Conservation (phyloP, 2,888 invertebrate species). For the Napeogenes inachia region DNA sequence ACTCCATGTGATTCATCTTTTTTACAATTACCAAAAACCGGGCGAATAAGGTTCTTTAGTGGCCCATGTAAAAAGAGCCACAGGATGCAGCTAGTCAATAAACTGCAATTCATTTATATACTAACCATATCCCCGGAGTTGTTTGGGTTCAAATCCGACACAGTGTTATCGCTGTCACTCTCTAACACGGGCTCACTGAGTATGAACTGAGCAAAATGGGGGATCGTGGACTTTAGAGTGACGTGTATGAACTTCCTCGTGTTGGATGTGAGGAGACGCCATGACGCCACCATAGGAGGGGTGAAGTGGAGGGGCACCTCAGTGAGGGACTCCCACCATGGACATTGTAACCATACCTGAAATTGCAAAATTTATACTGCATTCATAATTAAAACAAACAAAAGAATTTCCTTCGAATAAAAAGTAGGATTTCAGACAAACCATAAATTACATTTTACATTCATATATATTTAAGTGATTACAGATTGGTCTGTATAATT, state of each 20-base stretch:
- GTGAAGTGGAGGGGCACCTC: constrained; percentile 87
- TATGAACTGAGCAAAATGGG: constrained; percentile 68
- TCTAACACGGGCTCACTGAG: constrained; percentile 72
- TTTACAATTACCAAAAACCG: no score
- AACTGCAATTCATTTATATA: neutral
- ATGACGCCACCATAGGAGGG: constrained; percentile 87
- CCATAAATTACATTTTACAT: neutral
- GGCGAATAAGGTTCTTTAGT: no score
- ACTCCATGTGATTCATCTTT: no score
- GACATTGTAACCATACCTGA: constrained; percentile 85
- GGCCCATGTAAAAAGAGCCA: no score
- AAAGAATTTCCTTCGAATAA: no score
- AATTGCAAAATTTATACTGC: constrained; percentile 7
- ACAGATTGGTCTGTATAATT: no score
- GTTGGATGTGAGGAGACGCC: constrained; percentile 89
- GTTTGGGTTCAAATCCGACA: constrained; percentile 82
- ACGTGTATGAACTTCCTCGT: constrained; percentile 92
- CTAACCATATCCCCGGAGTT: constrained; percentile 77
- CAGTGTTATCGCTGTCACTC: constrained; percentile 78
- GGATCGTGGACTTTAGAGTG: constrained; percentile 82
- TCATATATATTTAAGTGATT: no score
- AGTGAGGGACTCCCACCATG: constrained; percentile 86
- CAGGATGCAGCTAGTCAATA: neutral
- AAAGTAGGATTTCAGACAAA: no score
- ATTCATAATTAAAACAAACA: neutral